These are phyloP conservation scores for Brachionus rubens DNA, from an alignment of 1,140 invertebrate species.

Conservation along the genomic window DNA sequence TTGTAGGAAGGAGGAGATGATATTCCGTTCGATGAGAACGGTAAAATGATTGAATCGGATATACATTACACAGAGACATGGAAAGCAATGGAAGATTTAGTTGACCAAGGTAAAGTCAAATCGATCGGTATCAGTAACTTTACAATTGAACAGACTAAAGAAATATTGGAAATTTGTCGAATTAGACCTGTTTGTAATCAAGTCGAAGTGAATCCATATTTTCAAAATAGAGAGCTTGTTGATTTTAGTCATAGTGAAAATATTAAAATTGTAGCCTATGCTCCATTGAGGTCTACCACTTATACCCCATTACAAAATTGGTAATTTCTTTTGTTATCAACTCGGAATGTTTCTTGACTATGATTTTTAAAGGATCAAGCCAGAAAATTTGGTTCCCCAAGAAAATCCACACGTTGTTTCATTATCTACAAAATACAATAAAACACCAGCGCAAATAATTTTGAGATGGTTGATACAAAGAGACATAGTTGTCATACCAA, in stretches of 20 bases:
- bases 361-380: neutral
- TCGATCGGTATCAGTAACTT: slow-evolving; percentile 61
- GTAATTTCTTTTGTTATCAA: neutral
- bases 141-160: slow-evolving; percentile 54
- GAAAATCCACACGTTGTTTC: neutral
- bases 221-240: slow-evolving; percentile 54
- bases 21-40: slow-evolving; percentile 57
- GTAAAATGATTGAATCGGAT: slow-evolving; percentile 50
- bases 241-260: slow-evolving; percentile 55
- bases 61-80: slow-evolving; percentile 23
- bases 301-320: slow-evolving; percentile 21
- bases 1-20: slow-evolving; percentile 51
- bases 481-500: slow-evolving; percentile 36
- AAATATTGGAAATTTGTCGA: slow-evolving; percentile 53
- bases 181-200: slow-evolving; percentile 60
- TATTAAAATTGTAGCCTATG: slow-evolving; percentile 48
- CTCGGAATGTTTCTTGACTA: neutral
- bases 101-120: slow-evolving; percentile 46
- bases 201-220: slow-evolving; percentile 61
- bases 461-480: slow-evolving; percentile 30
- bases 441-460: slow-evolving; percentile 26
- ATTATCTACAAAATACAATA: slow-evolving; percentile 5
- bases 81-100: slow-evolving; percentile 39
- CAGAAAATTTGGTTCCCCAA: neutral
- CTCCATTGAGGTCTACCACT: slow-evolving; percentile 8